A percentile compares a stretch with the other conserved stretches of the same genome.
Conservation (phyloP, 2,113 vertebrate genomes). For the Nesoenas mayeri region DNA sequence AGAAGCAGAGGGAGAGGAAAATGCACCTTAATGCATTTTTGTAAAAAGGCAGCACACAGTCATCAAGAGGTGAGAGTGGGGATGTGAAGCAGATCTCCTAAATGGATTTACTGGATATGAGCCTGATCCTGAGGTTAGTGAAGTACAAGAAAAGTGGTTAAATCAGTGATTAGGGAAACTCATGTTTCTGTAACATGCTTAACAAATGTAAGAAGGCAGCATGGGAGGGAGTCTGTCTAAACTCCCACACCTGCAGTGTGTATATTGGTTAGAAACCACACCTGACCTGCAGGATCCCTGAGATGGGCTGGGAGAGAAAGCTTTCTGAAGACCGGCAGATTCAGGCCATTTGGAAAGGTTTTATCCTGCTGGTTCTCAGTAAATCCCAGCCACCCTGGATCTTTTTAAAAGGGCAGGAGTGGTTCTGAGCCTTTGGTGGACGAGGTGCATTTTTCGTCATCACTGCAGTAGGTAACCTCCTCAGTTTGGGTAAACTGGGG, state of each 20-base stretch:
- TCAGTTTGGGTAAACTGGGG: background rate
- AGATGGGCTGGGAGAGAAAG: background rate
- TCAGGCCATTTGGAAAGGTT: background rate
- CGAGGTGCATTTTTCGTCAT: background rate
- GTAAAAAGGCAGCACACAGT: background rate
- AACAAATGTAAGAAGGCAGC: background rate
- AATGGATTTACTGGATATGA: background rate
- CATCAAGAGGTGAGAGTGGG: background rate
- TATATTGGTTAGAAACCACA: background rate
- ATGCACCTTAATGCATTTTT: background rate
- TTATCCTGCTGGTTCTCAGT: background rate
- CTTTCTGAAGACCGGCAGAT: background rate
- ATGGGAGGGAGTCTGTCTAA: background rate
- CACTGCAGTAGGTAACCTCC: background rate
- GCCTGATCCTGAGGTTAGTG: background rate
- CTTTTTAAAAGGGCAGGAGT: background rate
- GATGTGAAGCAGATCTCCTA: background rate
- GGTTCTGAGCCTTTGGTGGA: background rate
- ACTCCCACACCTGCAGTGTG: background rate
- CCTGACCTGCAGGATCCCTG: background rate
- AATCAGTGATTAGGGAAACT: background rate
- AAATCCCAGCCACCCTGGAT: background rate
- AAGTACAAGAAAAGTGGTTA: background rate
- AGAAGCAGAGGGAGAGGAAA: background rate
- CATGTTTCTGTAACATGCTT: background rate